phyloP scores from a whole-genome alignment of 2,888 invertebrate species.

The Clitarchus hookeri region DNA sequence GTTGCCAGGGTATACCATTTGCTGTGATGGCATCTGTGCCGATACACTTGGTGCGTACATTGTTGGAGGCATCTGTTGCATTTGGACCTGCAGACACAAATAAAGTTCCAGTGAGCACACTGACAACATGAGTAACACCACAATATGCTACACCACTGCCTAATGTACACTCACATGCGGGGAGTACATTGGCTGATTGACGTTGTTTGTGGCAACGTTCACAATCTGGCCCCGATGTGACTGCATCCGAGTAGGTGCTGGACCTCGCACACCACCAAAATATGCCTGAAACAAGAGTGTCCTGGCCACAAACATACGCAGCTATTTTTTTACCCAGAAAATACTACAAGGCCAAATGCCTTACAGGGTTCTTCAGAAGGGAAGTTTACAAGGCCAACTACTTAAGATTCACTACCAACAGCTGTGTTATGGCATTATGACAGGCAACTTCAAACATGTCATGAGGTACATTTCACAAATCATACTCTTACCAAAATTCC shows the following conservation, averaged over 20 bases:
- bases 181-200: constrained; percentile 39
- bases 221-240: constrained; percentile 38
- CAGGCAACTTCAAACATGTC: too few species aligned
- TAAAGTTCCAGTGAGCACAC: neutral
- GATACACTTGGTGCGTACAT: constrained; percentile 32
- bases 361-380: neutral
- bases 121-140: constrained; percentile 1
- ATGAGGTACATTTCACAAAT: too few species aligned
- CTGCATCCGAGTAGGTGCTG: constrained; percentile 37
- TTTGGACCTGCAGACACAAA: constrained; percentile 33
- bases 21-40: constrained; percentile 32
- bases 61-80: constrained; percentile 31
- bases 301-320: neutral
- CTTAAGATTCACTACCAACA: too few species aligned
- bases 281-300: constrained; percentile 17
- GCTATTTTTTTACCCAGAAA: neutral
- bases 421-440: too few species aligned
- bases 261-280: constrained; percentile 27
- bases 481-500: too few species aligned
- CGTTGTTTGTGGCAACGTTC: constrained; percentile 37
- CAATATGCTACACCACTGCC: neutral
- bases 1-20: constrained; percentile 32
- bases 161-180: constrained; percentile 36
- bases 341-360: neutral
- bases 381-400: neutral